A percentile compares a stretch with the other conserved stretches of the same genome.
Conservation (phyloP, 2,888 invertebrate genomes). For the Xanthia icteritia region DNA sequence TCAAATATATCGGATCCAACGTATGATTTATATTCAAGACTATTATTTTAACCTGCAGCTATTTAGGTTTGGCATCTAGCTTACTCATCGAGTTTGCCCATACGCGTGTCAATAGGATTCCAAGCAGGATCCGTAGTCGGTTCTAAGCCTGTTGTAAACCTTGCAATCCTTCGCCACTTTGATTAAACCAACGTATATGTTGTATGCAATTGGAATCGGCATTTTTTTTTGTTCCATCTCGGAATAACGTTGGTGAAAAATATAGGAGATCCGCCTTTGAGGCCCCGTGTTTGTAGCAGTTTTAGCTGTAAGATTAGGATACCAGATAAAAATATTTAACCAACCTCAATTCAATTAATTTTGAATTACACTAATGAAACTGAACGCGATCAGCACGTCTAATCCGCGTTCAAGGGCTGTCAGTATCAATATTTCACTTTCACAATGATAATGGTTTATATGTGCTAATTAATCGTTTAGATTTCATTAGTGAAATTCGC, state of each 20-base stretch:
- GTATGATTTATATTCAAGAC: neutral
- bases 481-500: too few relatives aligned
- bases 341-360: neutral
- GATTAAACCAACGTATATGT: conserved; percentile 23
- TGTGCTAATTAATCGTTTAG: too few relatives aligned
- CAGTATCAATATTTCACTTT: neutral
- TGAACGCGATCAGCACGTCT: too few relatives aligned
- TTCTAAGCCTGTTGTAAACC: conserved; percentile 30
- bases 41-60: neutral
- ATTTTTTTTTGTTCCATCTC: neutral
- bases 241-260: neutral
- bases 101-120: conserved; percentile 13
- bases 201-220: neutral
- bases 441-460: too few relatives aligned
- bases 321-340: neutral
- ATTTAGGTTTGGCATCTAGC: neutral
- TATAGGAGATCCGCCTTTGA: neutral
- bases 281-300: too few relatives aligned
- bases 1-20: neutral
- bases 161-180: conserved; percentile 28
- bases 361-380: neutral
- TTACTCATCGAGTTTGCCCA: neutral
- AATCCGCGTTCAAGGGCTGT: neutral
- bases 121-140: neutral
- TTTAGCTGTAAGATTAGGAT: neutral